phyloP scores from a whole-genome alignment of 2,113 vertebrate species.

The Hippocampus mohnikei region DNA sequence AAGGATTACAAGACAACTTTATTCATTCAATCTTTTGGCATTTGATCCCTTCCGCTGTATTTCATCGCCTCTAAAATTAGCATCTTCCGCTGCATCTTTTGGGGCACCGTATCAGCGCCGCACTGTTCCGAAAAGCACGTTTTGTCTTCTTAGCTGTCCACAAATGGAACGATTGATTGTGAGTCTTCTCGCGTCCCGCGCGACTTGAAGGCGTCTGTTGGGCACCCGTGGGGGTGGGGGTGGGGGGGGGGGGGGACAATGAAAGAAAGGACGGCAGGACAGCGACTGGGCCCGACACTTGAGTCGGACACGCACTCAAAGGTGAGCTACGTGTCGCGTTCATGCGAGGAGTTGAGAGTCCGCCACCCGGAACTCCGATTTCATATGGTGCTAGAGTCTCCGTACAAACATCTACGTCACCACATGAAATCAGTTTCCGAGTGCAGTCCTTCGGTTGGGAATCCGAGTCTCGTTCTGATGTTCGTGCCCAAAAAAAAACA shows the following conservation, averaged over 20 bases:
- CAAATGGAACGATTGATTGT: not conserved
- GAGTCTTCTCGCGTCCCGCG: not conserved
- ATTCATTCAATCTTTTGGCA: not conserved
- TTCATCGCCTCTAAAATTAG: not conserved
- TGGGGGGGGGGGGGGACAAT: not conserved
- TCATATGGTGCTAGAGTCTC: conserved; percentile 78
- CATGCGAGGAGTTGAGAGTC: conserved; percentile 41
- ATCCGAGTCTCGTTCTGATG: too few relatives aligned
- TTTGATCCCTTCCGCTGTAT: not conserved
- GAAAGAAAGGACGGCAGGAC: conserved; percentile 12
- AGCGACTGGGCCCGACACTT: too few relatives aligned
- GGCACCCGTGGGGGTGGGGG: not conserved
- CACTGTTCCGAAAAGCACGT: not conserved
- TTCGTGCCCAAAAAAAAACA: too few relatives aligned
- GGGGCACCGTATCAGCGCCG: not conserved
- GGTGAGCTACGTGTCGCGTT: conserved; percentile 34
- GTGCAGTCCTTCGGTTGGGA: conserved; percentile 17
- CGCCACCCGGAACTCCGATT: conserved; percentile 74
- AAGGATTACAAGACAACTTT: not conserved
- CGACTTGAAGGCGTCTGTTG: not conserved
- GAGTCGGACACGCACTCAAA: conserved; percentile 14
- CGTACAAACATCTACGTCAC: conserved; percentile 71
- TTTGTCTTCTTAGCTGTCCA: not conserved
- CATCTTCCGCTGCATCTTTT: not conserved
- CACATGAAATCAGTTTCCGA: conserved; percentile 75